Evolutionary conservation across 2,888 invertebrate genomes (phyloP), one percentile per base, ranked within the genome.

Genomic region (Cryptus armator): DNA sequence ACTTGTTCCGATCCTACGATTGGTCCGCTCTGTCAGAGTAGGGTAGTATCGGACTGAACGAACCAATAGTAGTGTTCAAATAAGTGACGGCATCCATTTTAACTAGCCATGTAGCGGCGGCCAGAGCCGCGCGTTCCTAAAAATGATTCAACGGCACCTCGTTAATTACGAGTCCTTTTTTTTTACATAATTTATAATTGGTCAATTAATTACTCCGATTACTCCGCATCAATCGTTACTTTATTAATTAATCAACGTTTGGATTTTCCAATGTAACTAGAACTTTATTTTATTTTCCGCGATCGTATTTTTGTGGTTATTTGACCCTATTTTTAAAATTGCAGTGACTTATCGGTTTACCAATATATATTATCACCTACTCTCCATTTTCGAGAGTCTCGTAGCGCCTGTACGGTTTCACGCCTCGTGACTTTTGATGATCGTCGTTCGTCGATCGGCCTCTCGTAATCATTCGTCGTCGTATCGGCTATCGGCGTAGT

Each of bases 401-500:
- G 29, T 12, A 24, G 81, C 56, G 78, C 71, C 83, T 75, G 68
- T 62, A 83, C 79, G 79, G 79, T 79, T 83, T 83, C 75, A 79
- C 75, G 75, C 83, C 74, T 79, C 83, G 79, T 83, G 83, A 83
- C 83, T 78, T 62, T 68, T 78, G 67, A 76, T 81, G 10, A 46
- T 19, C 67, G 24, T 67, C 67, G 46, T 44, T 19, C 44, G 43
- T 46, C 44, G 48, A 19, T 44, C 71, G 66, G 37, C 48, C 48
- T 46, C 24, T 19, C 64, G 53, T 76, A 46, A 48, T 29, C 74
- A 62, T 16, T 32, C 29, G 44, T 29, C 59, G 32, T 77, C 43
- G 66, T 78, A 56, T 64, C 71, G 24, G 56, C 6, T 37, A 72
- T 67, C 70, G 62, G 51, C 64, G 70, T 59, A 62, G 29, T 32